Evolutionary conservation across 2,113 vertebrate genomes (phyloP).

Genomic region (Daboia siamensis): DNA sequence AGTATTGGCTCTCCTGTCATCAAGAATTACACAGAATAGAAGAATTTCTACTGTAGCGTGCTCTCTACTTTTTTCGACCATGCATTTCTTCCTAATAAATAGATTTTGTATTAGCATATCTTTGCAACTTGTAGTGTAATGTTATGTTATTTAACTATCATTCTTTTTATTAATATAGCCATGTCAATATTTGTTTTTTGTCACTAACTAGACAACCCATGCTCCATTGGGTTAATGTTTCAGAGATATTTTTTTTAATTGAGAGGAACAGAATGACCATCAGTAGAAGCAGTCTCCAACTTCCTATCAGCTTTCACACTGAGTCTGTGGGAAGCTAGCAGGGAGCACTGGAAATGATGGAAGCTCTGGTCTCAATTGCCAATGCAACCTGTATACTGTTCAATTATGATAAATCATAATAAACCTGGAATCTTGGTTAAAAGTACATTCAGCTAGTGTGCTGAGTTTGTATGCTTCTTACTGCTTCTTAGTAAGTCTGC

Average conservation of each 20-base stretch:
- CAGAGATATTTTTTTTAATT: not conserved
- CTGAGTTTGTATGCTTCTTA: not conserved
- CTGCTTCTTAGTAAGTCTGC: not conserved
- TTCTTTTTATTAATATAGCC: not conserved
- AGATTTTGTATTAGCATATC: not conserved
- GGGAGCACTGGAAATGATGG: not conserved
- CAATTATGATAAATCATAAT: not conserved
- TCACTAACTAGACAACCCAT: not conserved
- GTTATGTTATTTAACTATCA: not conserved
- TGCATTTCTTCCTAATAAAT: not conserved
- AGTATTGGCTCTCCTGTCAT: not conserved
- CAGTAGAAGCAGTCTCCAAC: not conserved
- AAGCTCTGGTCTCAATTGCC: not conserved
- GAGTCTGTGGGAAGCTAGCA: not conserved
- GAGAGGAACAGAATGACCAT: not conserved
- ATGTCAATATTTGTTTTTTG: not conserved
- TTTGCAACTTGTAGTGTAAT: not conserved
- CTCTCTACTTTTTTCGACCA: not conserved
- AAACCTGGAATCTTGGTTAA: not conserved
- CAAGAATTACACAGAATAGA: not conserved
- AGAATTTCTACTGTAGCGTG: not conserved
- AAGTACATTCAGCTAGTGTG: not conserved
- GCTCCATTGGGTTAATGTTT: not conserved
- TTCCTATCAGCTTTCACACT: not conserved
- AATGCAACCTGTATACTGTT: not conserved